A percentile compares a stretch with the other conserved stretches of the same genome.
Conservation (phyloP, 2,797 vertebrate genomes). For the Lycodopsis pacificus region DNA sequence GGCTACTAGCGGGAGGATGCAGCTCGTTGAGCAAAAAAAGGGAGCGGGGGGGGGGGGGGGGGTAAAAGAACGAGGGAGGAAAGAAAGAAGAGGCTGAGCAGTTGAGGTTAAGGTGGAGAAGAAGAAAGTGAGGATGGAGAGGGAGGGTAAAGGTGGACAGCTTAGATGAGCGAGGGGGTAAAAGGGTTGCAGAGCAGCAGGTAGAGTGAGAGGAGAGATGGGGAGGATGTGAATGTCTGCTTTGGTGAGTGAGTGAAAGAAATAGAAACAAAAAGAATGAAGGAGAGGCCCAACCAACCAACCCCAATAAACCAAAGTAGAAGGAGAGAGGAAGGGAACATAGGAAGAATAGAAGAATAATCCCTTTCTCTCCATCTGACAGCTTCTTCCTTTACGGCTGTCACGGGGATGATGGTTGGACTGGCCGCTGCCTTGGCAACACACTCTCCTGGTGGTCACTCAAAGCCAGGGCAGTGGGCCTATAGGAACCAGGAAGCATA, state of each 20-base stretch:
- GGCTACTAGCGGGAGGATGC: slow-evolving; percentile 3
- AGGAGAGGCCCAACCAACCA: slow-evolving; percentile 8
- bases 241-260: slow-evolving; percentile 20
- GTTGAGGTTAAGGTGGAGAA: slow-evolving; percentile 4
- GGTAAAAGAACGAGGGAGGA: background rate
- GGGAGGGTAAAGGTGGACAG: background rate
- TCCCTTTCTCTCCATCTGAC: slow-evolving; percentile 56
- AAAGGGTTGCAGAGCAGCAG: background rate
- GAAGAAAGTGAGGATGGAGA: background rate
- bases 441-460: slow-evolving; percentile 49
- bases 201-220: background rate
- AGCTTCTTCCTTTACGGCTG: slow-evolving; percentile 54
- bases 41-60: background rate
- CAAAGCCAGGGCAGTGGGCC: slow-evolving; percentile 51
- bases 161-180: background rate
- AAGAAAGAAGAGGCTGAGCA: slow-evolving; percentile 1
- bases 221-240: slow-evolving; percentile 7
- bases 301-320: slow-evolving; percentile 10
- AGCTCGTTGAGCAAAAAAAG: background rate
- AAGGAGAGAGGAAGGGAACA: slow-evolving; percentile 22
- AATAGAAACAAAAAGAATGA: slow-evolving; percentile 31
- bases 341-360: slow-evolving; percentile 40
- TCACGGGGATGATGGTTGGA: slow-evolving; percentile 42
- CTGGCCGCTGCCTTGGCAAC: slow-evolving; percentile 56
- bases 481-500: slow-evolving; percentile 41